These are phyloP conservation scores for Danio aesculapii DNA, from an alignment of 2,797 vertebrate species.

Conservation along the genomic window DNA sequence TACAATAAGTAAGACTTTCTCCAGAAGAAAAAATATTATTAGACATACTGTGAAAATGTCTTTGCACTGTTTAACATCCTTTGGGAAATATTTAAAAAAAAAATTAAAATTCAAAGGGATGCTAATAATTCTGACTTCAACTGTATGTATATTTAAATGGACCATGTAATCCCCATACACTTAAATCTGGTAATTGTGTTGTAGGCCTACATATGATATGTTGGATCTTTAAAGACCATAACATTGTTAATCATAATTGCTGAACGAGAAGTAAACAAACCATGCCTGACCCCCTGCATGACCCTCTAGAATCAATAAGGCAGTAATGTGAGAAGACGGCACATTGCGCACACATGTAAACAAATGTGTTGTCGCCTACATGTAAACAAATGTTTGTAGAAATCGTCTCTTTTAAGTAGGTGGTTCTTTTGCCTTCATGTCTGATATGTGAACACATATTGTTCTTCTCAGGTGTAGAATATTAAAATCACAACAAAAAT, in stretches of 20 bases:
- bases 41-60: no score
- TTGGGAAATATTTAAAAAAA: no score
- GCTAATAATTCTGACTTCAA: no score
- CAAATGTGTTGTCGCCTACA: slow-evolving; percentile 31
- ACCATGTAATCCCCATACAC: no score
- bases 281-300: slow-evolving; percentile 50
- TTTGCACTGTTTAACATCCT: no score
- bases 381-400: slow-evolving; percentile 52
- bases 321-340: slow-evolving; percentile 84
- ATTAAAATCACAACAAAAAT: background rate
- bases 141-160: no score
- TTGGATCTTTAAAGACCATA: background rate
- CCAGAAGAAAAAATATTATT: no score
- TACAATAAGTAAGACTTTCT: no score
- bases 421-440: background rate
- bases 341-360: slow-evolving; percentile 79
- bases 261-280: slow-evolving; percentile 65
- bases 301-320: slow-evolving; percentile 84
- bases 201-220: no score
- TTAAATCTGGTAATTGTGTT: no score
- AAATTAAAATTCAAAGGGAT: no score
- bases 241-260: background rate
- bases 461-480: background rate
- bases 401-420: background rate
- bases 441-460: background rate